phyloP scores from a whole-genome alignment of 2,888 invertebrate genomes.

The Cryptophagus acutangulus region DNA sequence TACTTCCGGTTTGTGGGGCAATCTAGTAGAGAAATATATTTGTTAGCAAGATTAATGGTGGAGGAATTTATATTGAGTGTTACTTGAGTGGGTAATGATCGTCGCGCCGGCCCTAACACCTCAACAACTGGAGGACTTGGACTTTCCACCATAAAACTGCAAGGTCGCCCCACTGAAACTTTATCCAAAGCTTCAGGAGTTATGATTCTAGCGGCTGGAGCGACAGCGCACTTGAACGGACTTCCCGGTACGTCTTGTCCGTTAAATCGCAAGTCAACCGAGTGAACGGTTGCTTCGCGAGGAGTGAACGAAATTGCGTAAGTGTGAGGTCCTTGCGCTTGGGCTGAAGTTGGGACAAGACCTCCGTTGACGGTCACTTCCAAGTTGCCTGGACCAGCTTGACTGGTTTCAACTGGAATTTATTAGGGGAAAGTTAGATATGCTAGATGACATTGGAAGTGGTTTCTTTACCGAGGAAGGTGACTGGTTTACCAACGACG shows the following conservation, averaged over 20 bases:
- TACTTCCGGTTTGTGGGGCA: constrained; percentile 46
- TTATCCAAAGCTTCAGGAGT: constrained; percentile 83
- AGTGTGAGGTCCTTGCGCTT: constrained; percentile 92
- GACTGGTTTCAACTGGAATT: constrained; percentile 85
- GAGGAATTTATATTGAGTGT: background rate
- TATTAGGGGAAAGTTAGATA: constrained; percentile 1
- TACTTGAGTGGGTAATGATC: constrained; percentile 64
- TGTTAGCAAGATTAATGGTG: background rate
- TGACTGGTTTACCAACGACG: constrained; percentile 84
- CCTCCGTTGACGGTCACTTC: constrained; percentile 99
- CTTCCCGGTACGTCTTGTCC: constrained; percentile 92
- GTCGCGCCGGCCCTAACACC: constrained; percentile 69
- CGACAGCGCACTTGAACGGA: constrained; percentile 74
- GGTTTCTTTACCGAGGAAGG: constrained; percentile 74
- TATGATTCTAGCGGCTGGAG: constrained; percentile 79
- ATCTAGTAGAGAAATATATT: constrained; percentile 35
- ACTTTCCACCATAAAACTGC: constrained; percentile 83
- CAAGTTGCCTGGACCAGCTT: constrained; percentile 96
- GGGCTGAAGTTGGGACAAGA: constrained; percentile 92
- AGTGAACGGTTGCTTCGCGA: constrained; percentile 82
- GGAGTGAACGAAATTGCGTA: constrained; percentile 98
- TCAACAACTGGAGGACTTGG: constrained; percentile 77
- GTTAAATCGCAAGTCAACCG: constrained; percentile 93
- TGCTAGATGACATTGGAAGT: too few species aligned
- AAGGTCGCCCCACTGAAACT: constrained; percentile 78